Base-by-base conservation (phyloP, 1,140 invertebrate species). In the Platyscapa corneri region DNA sequence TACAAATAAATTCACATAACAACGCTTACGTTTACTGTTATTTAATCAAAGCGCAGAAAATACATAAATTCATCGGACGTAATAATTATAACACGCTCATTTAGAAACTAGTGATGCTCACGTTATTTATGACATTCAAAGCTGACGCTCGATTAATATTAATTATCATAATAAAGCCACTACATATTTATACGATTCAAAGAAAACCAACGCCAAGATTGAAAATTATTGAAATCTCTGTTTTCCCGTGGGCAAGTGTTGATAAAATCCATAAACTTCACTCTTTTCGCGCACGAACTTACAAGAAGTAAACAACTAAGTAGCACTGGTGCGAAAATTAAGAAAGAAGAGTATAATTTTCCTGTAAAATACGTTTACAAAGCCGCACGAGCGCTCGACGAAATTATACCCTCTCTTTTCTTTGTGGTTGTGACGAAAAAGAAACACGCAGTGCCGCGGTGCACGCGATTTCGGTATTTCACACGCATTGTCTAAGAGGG, bases 381-480 rank as follows among this genome's bases (percentile, higher is more conserved):
- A 67, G 65, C 3, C 1, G 12, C 65, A 32, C 67, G 34, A 70
- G 67, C 23, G 23, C 3, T 10, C 23, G 56, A 60, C 56, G 23
- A 70, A 70, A 70, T 70, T 70, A 70, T 70, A 70, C 16, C 67
- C 18, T 70, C 12, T 27, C 18, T 53, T 23, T 10, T 56, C 56
- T 60, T 14, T 27, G 64, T 6, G 64, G n/a, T 32, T 8, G 3
- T 14, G 64, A 16, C 30, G 30, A 16, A 67, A 67, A 32, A 39
- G n/a, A 14, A 39, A 72, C 39, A 32, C 0, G 6, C 3, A 23
- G 37, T 23, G 2, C 3, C 1, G 30, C 6, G 0, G 2, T 20
- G 37, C 37, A 74, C 37, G 70, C 70, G 70, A 74, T 74, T 74
- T 74, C 37, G 70, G 70, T 42, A 42, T 74, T 42, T 74, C 70